A percentile compares a stretch with the other conserved stretches of the same genome.
Conservation (phyloP, 2,797 vertebrate species). For the Manis javanica region DNA sequence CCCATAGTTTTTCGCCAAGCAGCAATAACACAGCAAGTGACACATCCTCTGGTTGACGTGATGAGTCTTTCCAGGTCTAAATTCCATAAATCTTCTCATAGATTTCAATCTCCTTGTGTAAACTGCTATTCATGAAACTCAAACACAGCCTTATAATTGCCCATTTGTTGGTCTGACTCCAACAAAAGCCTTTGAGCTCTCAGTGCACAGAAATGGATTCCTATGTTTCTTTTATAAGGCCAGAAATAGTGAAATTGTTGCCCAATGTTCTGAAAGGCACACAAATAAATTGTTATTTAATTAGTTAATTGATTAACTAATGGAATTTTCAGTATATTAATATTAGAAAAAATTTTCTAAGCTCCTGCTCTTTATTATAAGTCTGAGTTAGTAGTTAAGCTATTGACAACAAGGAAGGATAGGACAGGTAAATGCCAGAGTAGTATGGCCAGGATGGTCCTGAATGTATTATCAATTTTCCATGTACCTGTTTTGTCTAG, state of each 20-base stretch:
- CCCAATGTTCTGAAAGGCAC: background rate
- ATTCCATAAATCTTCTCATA: background rate
- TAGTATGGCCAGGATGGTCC: background rate
- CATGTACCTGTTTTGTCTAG: background rate
- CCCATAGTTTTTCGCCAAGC: background rate
- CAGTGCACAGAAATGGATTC: background rate
- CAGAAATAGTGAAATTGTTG: background rate
- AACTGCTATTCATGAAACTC: background rate
- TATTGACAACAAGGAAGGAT: background rate
- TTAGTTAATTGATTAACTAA: background rate
- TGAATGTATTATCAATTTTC: background rate
- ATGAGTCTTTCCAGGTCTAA: background rate
- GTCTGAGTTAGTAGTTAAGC: background rate
- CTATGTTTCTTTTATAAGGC: background rate
- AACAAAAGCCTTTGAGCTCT: background rate
- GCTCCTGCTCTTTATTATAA: background rate
- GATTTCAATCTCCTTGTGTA: background rate
- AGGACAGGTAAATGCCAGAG: background rate
- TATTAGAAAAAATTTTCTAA: background rate
- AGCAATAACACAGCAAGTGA: background rate
- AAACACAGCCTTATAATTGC: background rate
- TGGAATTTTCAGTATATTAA: background rate
- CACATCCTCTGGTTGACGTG: fast-evolving
- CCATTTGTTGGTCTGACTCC: background rate
- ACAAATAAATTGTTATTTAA: background rate